Base-by-base conservation (phyloP, 1,140 invertebrate species). In the Ceratosolen fusciceps region DNA sequence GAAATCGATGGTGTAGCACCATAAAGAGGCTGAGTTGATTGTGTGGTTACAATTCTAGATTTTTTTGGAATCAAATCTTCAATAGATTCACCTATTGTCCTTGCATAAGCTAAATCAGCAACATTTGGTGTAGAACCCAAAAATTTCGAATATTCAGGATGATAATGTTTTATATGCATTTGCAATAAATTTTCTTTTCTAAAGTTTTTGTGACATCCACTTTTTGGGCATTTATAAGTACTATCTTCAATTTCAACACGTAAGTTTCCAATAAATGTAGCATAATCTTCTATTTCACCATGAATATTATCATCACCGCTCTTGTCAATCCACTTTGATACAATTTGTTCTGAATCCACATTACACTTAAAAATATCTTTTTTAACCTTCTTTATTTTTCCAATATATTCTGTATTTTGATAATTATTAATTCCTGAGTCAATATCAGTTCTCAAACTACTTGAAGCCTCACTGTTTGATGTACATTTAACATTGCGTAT, bases 121-220 rank as follows among this genome's bases (percentile, higher is more conserved):
- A 97, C 96, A 89, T 97, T 97, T 24, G 95, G 95, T 4, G 95
- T 96, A 10, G 92, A 92, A 9, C 95, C 95, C 56, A 96, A 87
- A 86, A 94, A 93, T 84, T 95, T 93, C 0, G 92, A 93, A 81
- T 95, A 92, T 81, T 96, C 95, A 1, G 93, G 93, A 90, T 97
- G 96, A 85, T 97, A 97, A 88, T 97, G 96, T 83, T 97, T 96
- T n/a, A 97, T 94, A 84, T 97, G 96, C 93, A 97, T 97, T 87
- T 95, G 93, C 2, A 98, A 89, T 37, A 98, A 92, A 83, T 95
- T 96, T 84, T 97, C 96, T 86, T 97, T 97, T 26, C 97, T 91
- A 87, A 97, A 98, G 80, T 94, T 95, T 89, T 98, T 98, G 19
- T 92, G 93, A 86, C 97, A 98, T 8, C 93, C 94, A 74, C 95